phyloP scores from a whole-genome alignment of 2,797 vertebrate genomes.

The Apogon talboti region DNA sequence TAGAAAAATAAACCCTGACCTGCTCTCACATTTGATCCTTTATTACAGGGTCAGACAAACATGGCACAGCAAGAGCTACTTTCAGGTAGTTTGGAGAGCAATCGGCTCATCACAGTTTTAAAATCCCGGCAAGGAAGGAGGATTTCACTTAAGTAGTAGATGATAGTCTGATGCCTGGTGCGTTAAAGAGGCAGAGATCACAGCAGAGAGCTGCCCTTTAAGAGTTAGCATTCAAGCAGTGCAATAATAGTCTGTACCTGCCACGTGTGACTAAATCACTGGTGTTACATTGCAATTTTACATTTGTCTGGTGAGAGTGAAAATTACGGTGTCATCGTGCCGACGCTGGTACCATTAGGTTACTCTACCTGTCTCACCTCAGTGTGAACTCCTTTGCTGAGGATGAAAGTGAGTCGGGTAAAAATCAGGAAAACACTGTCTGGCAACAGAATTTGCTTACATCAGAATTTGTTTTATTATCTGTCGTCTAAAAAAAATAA shows the following conservation, averaged over 20 bases:
- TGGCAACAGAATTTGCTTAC: conserved; percentile 1
- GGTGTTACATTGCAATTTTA: background rate
- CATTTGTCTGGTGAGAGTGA: background rate
- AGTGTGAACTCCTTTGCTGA: background rate
- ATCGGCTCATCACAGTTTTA: conserved; percentile 57
- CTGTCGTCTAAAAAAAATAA: background rate
- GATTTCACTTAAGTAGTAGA: conserved; percentile 51
- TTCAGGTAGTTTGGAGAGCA: conserved; percentile 63
- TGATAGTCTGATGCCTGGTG: conserved; percentile 37
- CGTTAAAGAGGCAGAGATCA: conserved; percentile 26
- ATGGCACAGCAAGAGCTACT: conserved; percentile 61
- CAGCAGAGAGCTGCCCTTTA: conserved; percentile 32
- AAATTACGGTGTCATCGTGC: background rate
- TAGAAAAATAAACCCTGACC: conserved; percentile 45
- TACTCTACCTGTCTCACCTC: background rate
- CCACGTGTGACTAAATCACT: conserved; percentile 1
- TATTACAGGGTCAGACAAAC: conserved; percentile 56
- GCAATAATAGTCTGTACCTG: background rate
- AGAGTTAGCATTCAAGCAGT: conserved; percentile 8
- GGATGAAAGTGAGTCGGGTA: background rate
- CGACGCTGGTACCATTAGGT: background rate
- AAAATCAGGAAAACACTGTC: background rate
- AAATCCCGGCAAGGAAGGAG: conserved; percentile 58
- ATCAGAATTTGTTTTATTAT: background rate
- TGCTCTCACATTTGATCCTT: conserved; percentile 52